These are phyloP conservation scores for Mamestra brassicae DNA, from an alignment of 2,888 invertebrate genomes.

Conservation along the genomic window DNA sequence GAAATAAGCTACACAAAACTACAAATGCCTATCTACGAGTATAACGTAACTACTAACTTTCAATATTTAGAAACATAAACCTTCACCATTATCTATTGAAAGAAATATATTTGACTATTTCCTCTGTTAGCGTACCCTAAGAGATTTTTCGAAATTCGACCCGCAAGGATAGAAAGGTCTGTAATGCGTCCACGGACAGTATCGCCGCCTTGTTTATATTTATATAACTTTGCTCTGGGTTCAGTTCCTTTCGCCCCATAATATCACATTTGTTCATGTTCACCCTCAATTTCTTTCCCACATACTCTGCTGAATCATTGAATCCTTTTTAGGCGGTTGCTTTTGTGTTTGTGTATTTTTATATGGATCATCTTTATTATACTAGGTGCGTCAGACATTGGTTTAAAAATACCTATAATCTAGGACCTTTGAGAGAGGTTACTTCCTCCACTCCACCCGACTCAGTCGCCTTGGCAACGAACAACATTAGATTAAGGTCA, in stretches of 20 bases:
- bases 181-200: constrained; percentile 63
- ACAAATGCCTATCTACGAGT: neutral
- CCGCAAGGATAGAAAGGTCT: constrained; percentile 61
- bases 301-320: constrained; percentile 62
- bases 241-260: constrained; percentile 45
- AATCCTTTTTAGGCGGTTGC: constrained; percentile 45
- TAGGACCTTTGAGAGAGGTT: neutral
- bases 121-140: constrained; percentile 50
- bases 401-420: neutral
- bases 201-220: constrained; percentile 59
- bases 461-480: neutral
- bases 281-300: constrained; percentile 53
- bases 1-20: too few relatives aligned
- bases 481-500: neutral
- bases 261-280: constrained; percentile 62
- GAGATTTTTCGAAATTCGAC: constrained; percentile 65
- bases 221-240: constrained; percentile 57
- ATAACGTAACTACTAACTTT: neutral
- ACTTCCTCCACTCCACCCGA: neutral
- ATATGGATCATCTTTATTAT: constrained; percentile 13
- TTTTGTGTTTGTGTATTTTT: constrained; percentile 11
- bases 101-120: constrained; percentile 51
- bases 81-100: constrained; percentile 10
- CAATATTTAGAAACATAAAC: constrained; percentile 21
- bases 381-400: neutral